Percentiles rank a stretch among this genome's conserved stretches.
Evolutionary conservation across 1,140 invertebrate genomes (phyloP).

Genomic region (Hydropsyche tenuis): DNA sequence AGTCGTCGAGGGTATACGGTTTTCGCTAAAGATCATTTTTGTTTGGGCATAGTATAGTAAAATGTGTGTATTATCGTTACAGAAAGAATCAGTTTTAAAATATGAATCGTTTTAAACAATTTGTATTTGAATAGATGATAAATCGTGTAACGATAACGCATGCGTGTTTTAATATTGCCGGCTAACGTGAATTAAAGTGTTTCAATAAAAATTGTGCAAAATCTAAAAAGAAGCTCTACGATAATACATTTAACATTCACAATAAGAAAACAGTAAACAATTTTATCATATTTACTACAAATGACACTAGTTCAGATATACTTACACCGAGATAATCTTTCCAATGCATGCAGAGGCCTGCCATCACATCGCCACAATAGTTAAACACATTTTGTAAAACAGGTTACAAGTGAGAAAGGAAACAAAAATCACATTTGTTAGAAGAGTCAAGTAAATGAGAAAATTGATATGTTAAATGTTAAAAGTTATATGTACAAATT

Average conservation of each 20-base stretch:
- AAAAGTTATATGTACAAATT: too few species aligned
- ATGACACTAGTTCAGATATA: slow-evolving; percentile 58
- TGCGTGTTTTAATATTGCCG: too few species aligned
- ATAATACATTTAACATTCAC: slow-evolving; percentile 13
- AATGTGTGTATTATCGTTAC: too few species aligned
- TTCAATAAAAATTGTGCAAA: not conserved
- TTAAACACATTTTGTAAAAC: slow-evolving; percentile 50
- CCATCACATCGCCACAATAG: slow-evolving; percentile 55
- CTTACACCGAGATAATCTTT: slow-evolving; percentile 86
- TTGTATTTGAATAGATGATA: too few species aligned
- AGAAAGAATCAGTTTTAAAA: too few species aligned
- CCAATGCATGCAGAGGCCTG: slow-evolving; percentile 85
- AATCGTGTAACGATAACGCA: too few species aligned
- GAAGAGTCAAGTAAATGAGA: slow-evolving; percentile 16
- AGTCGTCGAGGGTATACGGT: not conserved
- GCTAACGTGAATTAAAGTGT: not conserved
- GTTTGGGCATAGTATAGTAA: too few species aligned
- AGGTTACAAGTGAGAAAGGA: slow-evolving; percentile 9
- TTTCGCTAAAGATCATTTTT: too few species aligned
- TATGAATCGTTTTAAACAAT: too few species aligned
- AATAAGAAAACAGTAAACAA: not conserved
- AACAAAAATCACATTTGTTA: not conserved
- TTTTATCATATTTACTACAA: not conserved
- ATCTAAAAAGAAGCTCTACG: not conserved
- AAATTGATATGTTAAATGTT: not conserved